These are phyloP conservation scores for Atherinosoma microstoma DNA, from an alignment of 2,797 vertebrate species.

Conservation along the genomic window DNA sequence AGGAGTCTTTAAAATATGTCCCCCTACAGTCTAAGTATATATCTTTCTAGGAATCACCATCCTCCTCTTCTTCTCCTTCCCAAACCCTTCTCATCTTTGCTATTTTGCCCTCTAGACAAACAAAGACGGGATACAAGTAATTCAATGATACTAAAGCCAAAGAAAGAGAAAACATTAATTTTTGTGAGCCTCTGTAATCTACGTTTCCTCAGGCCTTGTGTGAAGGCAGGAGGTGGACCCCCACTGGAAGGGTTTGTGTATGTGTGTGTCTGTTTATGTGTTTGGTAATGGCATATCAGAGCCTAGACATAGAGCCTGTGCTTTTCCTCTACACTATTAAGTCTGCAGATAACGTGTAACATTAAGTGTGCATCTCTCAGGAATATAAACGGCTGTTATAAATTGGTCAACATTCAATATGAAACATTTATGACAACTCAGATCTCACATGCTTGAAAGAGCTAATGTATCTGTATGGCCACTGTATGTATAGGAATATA, in stretches of 20 bases:
- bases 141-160: conserved; percentile 47
- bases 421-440: conserved; percentile 12
- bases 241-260: conserved; percentile 30
- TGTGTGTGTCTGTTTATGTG: conserved; percentile 19
- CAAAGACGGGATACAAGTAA: conserved; percentile 42
- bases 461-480: neutral
- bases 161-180: conserved; percentile 55
- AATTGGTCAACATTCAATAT: neutral
- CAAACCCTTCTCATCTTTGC: conserved; percentile 42
- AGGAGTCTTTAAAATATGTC: neutral
- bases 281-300: conserved; percentile 17
- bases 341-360: neutral
- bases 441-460: conserved; percentile 1
- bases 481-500: neutral
- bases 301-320: conserved; percentile 48
- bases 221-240: conserved; percentile 43
- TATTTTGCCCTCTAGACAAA: conserved; percentile 48
- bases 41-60: conserved; percentile 17
- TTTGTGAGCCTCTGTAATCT: conserved; percentile 38
- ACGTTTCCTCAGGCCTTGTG: conserved; percentile 50
- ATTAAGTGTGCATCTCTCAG: neutral
- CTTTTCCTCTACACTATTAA: conserved; percentile 28
- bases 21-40: neutral
- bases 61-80: conserved; percentile 4
- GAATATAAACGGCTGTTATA: neutral